phyloP scores from a whole-genome alignment of 2,797 vertebrate species.

The Lophotriccus pileatus region DNA sequence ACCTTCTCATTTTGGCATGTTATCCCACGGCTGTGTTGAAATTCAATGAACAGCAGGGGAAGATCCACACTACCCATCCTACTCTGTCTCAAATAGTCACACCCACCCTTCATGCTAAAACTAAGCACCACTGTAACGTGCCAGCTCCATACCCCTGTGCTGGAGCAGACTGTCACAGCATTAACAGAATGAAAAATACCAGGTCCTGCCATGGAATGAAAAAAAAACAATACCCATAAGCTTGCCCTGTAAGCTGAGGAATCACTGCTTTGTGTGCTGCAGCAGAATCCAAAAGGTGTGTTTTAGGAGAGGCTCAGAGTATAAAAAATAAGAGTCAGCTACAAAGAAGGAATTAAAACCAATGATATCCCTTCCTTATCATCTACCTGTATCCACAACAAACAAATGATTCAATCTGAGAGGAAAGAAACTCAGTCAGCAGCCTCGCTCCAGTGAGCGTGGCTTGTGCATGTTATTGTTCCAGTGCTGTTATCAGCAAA shows the following conservation, averaged over 20 bases:
- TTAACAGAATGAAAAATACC: not conserved
- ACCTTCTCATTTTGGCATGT: not conserved
- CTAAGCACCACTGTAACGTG: fast-evolving
- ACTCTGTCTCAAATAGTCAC: not conserved
- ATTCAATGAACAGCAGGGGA: not conserved
- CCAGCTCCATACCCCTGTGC: not conserved
- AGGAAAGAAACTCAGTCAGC: slow-evolving; percentile 65
- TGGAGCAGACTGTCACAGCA: not conserved
- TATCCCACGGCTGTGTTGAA: not conserved
- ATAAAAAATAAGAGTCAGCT: not conserved
- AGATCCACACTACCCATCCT: fast-evolving
- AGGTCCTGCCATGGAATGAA: not conserved
- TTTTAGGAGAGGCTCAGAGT: not conserved
- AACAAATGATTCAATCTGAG: slow-evolving; percentile 73
- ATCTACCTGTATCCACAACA: slow-evolving; percentile 48
- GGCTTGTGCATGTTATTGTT: slow-evolving; percentile 21
- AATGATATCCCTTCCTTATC: slow-evolving; percentile 48
- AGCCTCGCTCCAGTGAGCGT: not conserved
- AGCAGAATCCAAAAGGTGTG: not conserved
- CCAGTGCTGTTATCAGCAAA: slow-evolving; percentile 41
- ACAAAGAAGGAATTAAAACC: not conserved
- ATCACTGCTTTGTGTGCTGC: not conserved
- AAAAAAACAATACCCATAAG: too few relatives aligned
- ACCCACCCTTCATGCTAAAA: not conserved
- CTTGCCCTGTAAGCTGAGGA: not conserved